phyloP scores from a whole-genome alignment of 1,140 invertebrate species.

The Saxidomus purpurata region DNA sequence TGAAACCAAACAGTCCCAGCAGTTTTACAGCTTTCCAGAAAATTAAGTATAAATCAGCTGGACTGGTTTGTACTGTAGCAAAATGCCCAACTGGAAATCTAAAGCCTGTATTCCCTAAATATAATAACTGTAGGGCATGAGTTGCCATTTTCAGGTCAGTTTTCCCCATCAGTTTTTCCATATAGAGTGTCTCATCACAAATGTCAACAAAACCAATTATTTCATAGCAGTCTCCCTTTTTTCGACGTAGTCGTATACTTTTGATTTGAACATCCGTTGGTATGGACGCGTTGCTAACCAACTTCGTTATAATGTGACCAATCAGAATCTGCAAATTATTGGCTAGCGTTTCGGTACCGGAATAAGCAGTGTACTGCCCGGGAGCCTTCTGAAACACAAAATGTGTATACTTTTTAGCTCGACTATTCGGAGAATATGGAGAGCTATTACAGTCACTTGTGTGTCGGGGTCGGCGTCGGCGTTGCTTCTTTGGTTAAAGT shows the following conservation, averaged over 20 bases:
- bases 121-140: conserved; percentile 66
- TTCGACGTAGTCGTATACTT: no score
- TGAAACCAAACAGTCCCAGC: conserved; percentile 56
- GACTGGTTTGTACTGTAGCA: conserved; percentile 37
- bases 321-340: no score
- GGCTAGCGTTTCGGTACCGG: no score
- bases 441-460: no score
- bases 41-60: conserved; percentile 48
- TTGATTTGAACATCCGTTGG: conserved; percentile 41
- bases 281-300: no score
- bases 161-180: conserved; percentile 40
- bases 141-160: conserved; percentile 29
- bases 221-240: conserved; percentile 18
- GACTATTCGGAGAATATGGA: no score
- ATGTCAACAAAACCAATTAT: conserved; percentile 59
- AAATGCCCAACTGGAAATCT: conserved; percentile 66
- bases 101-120: conserved; percentile 64
- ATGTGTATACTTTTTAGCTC: no score
- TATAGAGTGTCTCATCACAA: conserved; percentile 17
- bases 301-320: no score
- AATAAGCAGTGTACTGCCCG: no score
- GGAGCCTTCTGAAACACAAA: no score
- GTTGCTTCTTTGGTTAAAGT: no score
- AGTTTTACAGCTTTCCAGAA: conserved; percentile 62
- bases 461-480: no score